Evolutionary conservation across 2,113 vertebrate genomes (phyloP).

Genomic region (Oriolus oriolus): DNA sequence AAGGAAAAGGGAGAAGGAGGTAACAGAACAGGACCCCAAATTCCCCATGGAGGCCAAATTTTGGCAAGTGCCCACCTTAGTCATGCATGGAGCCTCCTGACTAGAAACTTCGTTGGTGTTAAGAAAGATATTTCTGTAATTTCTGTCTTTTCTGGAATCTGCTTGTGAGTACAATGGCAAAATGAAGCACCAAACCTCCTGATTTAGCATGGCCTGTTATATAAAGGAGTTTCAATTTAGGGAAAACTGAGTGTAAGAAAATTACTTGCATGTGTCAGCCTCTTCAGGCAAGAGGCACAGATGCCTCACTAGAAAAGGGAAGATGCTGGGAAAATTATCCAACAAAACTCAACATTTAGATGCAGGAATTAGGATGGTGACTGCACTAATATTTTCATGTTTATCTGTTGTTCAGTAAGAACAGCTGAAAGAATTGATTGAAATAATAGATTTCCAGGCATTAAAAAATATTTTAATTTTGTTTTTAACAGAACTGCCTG

Average conservation of each 20-base stretch:
- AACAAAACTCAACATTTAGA: background rate
- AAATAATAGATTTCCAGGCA: background rate
- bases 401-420: background rate
- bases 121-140: background rate
- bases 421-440: background rate
- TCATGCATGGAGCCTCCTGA: background rate
- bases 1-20: background rate
- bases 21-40: background rate
- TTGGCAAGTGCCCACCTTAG: background rate
- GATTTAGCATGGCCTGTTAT: background rate
- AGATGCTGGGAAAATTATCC: background rate
- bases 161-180: background rate
- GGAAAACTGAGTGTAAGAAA: background rate
- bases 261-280: background rate
- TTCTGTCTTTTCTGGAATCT: background rate
- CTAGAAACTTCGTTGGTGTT: background rate
- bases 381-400: background rate
- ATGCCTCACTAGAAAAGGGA: background rate
- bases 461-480: background rate
- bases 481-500: conserved; percentile 81
- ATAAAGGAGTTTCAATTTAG: background rate
- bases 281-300: background rate
- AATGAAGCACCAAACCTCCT: background rate
- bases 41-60: background rate
- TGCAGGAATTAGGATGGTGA: background rate